These are phyloP conservation scores for Platycheirus rosarum DNA, from an alignment of 2,888 invertebrate genomes.

Conservation along the genomic window DNA sequence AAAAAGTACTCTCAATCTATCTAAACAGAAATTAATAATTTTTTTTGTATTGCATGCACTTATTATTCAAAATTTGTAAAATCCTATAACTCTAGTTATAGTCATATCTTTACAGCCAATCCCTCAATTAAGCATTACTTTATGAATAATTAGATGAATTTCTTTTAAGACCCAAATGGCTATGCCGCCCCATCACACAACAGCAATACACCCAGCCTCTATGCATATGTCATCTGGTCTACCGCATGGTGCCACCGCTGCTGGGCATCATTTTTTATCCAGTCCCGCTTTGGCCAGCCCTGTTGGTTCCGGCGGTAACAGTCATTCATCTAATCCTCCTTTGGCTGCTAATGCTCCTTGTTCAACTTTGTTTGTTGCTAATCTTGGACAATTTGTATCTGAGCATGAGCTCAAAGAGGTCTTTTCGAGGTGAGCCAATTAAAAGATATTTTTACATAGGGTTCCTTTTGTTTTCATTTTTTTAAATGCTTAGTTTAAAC, in stretches of 20 bases:
- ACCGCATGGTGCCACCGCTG: slow-evolving; percentile 80
- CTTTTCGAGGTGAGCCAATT: slow-evolving; percentile 93
- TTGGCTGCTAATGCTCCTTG: slow-evolving; percentile 91
- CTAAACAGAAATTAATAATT: not conserved
- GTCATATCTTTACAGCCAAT: slow-evolving; percentile 45
- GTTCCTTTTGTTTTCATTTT: no score
- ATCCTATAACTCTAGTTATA: slow-evolving; percentile 42
- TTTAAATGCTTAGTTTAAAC: slow-evolving; percentile 9
- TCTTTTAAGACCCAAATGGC: slow-evolving; percentile 83
- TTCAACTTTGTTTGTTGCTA: slow-evolving; percentile 99
- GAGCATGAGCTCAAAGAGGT: slow-evolving; percentile 99
- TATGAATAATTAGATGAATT: slow-evolving; percentile 69
- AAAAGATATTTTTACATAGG: no score
- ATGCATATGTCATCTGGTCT: slow-evolving; percentile 85
- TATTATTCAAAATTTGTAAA: slow-evolving; percentile 69
- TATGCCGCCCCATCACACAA: slow-evolving; percentile 83
- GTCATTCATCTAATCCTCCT: slow-evolving; percentile 82
- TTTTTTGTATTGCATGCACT: slow-evolving; percentile 31
- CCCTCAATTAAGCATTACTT: slow-evolving; percentile 52
- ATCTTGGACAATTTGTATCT: slow-evolving; percentile 98
- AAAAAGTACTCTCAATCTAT: no score
- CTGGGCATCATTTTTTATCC: slow-evolving; percentile 92
- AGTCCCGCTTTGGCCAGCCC: slow-evolving; percentile 97
- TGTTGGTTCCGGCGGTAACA: slow-evolving; percentile 85
- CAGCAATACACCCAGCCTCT: slow-evolving; percentile 85